Base-by-base conservation (phyloP, 2,888 invertebrate genomes). In the Heliconius ismenius region DNA sequence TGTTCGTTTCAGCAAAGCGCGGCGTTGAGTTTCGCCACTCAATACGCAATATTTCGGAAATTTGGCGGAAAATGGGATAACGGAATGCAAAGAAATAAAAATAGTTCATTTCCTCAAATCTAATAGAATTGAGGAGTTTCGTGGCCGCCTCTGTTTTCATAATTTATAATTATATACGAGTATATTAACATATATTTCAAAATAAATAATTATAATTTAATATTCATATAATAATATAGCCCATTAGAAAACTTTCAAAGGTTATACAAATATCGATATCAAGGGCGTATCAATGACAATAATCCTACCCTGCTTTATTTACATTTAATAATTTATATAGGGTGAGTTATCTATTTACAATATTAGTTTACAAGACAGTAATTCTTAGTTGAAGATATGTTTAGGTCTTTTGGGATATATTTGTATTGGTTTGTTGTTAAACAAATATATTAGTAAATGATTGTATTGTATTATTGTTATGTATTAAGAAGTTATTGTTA, bases 221-320 rank as follows among this genome's bases (percentile, higher is more conserved):
- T 13, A 26, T 28, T 69, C 68, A 10, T n/a, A 28, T 21, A 43
- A 15, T 13, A 43, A 13, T 15, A 4, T 13, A 49, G 15, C 26
- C 3, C 18, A 28, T 28, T 69, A 43, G 21, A 26, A 69, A 54
- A 49, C 21, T 32, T 32, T 9, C 10, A 11, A 32, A 69, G 36
- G 39, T 13, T 43, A 49, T 49, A 49, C 24, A 32, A 7, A 58
- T 58, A 70, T 32, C 28, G 13, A 28, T 58, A 58, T 58, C 32
- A 58, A n/a, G 70, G 9, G 13, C 54, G 49, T 49, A 69, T 69
- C 69, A 13, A 49, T 28, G 21, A 21, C 28, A 54, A 13, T 69
- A 69, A 69, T 70, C 32, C n/a, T 32, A 58, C 58, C 70, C 54
- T 32, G n/a, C 13, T 58, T n/a, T 70, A 58, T 70, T 70, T 70